Conservation (phyloP, 2,888 invertebrate genomes). For the Drosophila meridionalis region DNA sequence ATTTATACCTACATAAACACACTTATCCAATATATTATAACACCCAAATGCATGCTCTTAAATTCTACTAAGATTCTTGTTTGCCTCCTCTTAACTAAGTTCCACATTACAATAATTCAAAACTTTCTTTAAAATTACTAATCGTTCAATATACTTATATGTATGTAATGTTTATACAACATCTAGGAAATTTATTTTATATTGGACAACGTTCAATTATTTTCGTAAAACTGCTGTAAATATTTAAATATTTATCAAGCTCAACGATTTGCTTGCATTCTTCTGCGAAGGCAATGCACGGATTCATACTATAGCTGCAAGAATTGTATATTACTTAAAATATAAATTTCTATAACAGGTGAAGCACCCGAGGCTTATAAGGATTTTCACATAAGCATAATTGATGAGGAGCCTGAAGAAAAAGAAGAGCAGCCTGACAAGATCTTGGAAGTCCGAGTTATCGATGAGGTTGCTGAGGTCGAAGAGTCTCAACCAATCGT, state of each 20-base stretch:
- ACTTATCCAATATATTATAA: constrained; percentile 25
- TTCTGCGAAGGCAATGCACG: constrained; percentile 69
- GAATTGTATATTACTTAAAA: constrained; percentile 44
- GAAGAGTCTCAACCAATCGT: constrained; percentile 81
- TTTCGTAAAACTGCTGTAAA: constrained; percentile 52
- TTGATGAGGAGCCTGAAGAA: constrained; percentile 84
- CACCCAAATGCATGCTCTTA: constrained; percentile 30
- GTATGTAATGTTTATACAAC: constrained; percentile 26
- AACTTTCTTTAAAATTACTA: constrained; percentile 37
- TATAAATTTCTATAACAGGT: constrained; percentile 71
- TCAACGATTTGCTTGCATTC: constrained; percentile 62
- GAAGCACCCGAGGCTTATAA: constrained; percentile 77
- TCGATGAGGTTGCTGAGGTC: constrained; percentile 73
- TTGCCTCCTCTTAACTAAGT: constrained; percentile 25
- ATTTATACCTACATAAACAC: constrained; percentile 18
- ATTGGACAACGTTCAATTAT: constrained; percentile 43
- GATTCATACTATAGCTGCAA: constrained; percentile 36
- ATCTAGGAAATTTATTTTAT: constrained; percentile 27
- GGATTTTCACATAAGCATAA: constrained; percentile 85
- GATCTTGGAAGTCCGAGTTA: constrained; percentile 77
- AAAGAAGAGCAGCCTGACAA: constrained; percentile 82
- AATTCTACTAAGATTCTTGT: constrained; percentile 26
- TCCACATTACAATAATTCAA: constrained; percentile 13
- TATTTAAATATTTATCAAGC: constrained; percentile 55
- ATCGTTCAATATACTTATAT: constrained; percentile 28